Percentiles rank a stretch among this genome's conserved stretches.
phyloP scores from a whole-genome alignment of 1,140 invertebrate species.

The Bombus sibiricus region DNA sequence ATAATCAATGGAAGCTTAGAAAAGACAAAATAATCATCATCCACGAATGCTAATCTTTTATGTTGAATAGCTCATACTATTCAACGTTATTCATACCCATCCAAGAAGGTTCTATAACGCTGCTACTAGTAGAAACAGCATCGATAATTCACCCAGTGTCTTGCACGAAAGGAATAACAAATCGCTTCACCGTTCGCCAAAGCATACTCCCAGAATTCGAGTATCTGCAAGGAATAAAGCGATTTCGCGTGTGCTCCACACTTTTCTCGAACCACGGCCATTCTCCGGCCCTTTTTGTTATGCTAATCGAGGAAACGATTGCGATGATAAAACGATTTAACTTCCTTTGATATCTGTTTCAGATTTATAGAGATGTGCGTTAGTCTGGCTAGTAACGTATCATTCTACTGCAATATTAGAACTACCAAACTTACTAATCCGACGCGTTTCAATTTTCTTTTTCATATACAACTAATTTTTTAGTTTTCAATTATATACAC shows the following conservation, averaged over 20 bases:
- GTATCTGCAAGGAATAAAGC: not conserved
- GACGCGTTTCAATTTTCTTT: not conserved
- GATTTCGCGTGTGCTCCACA: not conserved
- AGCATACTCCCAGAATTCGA: not conserved
- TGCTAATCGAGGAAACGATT: not conserved
- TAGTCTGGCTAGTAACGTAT: not conserved
- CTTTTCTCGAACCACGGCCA: not conserved
- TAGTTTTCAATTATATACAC: too few relatives aligned
- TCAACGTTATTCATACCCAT: not conserved
- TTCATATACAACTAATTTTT: not conserved
- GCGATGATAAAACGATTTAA: not conserved
- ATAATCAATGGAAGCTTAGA: not conserved
- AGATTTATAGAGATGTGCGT: not conserved
- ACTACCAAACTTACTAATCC: too few relatives aligned
- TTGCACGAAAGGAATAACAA: not conserved
- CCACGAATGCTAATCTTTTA: not conserved
- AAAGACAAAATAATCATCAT: not conserved
- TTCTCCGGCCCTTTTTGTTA: not conserved
- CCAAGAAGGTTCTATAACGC: not conserved
- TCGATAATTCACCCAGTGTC: not conserved
- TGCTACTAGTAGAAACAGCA: not conserved
- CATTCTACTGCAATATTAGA: not conserved
- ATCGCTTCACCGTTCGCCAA: too few relatives aligned
- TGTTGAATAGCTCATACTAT: not conserved
- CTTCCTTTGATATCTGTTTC: not conserved